Evolutionary conservation across 2,888 invertebrate species (phyloP), one percentile per base, ranked within the genome.

Genomic region (Caenorhabditis doughertyi): DNA sequence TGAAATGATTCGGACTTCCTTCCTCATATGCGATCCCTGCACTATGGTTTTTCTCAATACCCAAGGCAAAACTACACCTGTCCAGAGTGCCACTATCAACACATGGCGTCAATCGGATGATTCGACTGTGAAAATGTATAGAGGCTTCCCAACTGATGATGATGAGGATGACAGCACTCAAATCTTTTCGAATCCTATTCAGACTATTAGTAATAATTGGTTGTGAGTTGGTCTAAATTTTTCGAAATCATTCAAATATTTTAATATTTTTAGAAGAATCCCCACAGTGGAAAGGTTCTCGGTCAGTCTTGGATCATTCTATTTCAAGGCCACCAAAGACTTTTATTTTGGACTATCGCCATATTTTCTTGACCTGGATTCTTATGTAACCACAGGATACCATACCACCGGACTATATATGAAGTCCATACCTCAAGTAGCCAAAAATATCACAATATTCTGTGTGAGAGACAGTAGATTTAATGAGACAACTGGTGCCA

Each of bases 101-200:
- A 18, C 11, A 0, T 70, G 70, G 70, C n/a, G 23, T 2, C 70
- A 70, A 25, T 27, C 8, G 27, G 3, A 4, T 0, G 47, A 56
- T 42, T 39, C 70, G 0, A 29, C 21, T 0, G 70, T 56, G 21
- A 32, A 39, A 7, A 32, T 74, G 55, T 74, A 65, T n/a, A 51
- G 29, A 13, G 56, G 56, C 32, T 8, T 27, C 5, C 73, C 73
- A 11, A 62, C 44, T 8, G 73, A 74, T 47, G 65, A 55, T 7
- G 25, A 18, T 3, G 73, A 74, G 25, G 8, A 27, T 3, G 9
- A 8, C 8, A 21, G 21, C 18, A 23, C 73, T 21, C 73, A 74
- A n/a, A 55, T 74, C 11, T 74, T 74, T 27, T 49, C 65, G 5
- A 74, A 74, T 47, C 73, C 73, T 9, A 27, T 74, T 23, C 18